phyloP scores from a whole-genome alignment of 2,113 vertebrate genomes.

The Cryptotis parvus region DNA sequence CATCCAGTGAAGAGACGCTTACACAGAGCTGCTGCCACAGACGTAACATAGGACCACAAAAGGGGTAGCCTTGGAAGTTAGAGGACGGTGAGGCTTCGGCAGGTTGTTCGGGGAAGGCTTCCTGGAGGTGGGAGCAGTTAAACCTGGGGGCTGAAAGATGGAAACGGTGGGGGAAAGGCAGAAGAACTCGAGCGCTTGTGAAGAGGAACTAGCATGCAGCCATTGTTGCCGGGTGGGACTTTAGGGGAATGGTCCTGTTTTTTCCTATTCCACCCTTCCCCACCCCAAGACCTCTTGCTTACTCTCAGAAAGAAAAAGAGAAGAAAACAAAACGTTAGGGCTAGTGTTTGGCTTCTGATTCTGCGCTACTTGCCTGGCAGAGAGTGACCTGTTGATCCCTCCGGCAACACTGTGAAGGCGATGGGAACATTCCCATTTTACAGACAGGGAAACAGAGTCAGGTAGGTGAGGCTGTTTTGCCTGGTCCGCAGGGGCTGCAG shows the following conservation, averaged over 20 bases:
- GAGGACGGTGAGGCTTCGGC: not conserved
- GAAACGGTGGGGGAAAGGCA: not conserved
- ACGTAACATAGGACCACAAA: not conserved
- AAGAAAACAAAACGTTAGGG: no score
- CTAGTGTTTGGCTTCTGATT: not conserved
- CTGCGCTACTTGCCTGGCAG: not conserved
- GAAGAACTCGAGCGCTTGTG: not conserved
- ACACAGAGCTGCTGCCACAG: not conserved
- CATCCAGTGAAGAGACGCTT: not conserved
- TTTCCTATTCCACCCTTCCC: no score
- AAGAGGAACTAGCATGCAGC: not conserved
- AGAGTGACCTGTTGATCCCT: not conserved
- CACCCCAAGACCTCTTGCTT: no score
- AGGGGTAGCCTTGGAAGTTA: not conserved
- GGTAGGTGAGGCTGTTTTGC: not conserved
- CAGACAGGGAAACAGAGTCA: not conserved
- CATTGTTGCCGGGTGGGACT: not conserved
- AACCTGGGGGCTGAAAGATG: not conserved
- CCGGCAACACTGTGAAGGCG: not conserved
- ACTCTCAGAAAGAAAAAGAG: no score
- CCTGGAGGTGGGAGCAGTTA: not conserved
- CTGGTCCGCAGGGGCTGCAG: not conserved
- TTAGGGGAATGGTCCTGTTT: no score
- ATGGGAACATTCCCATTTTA: not conserved
- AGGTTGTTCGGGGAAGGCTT: slow-evolving; percentile 33